A percentile compares a stretch with the other conserved stretches of the same genome.
These are phyloP conservation scores for Polyergus mexicanus DNA, from an alignment of 1,140 invertebrate genomes.

Conservation along the genomic window DNA sequence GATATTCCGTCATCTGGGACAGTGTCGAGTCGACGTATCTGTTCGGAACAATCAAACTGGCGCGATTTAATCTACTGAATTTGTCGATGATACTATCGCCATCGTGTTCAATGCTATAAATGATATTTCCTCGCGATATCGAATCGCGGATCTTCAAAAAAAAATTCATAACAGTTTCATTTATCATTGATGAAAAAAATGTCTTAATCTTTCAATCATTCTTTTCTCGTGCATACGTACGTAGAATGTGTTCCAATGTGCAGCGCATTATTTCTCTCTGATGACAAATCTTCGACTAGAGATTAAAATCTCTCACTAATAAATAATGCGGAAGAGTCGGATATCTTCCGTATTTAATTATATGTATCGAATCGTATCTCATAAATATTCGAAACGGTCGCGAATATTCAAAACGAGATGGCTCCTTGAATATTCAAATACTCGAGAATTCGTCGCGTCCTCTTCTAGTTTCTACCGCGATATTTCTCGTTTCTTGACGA, in stretches of 20 bases:
- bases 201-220: neutral
- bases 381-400: neutral
- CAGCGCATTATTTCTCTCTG: neutral
- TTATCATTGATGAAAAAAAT: neutral
- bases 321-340: neutral
- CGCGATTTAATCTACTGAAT: constrained; percentile 62
- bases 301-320: neutral
- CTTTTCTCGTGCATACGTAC: neutral
- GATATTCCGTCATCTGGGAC: constrained; percentile 58
- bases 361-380: constrained; percentile 8
- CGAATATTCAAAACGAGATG: constrained; percentile 16
- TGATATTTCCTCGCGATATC: constrained; percentile 26
- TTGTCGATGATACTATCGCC: constrained; percentile 40
- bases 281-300: neutral
- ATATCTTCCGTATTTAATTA: neutral
- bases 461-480: constrained; percentile 14
- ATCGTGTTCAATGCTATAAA: constrained; percentile 10
- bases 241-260: neutral
- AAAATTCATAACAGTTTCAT: constrained; percentile 24
- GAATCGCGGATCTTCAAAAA: neutral
- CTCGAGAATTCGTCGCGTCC: constrained; percentile 39
- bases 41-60: constrained; percentile 54
- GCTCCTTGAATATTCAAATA: constrained; percentile 40
- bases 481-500: constrained; percentile 35
- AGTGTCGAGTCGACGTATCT: constrained; percentile 50